These are phyloP conservation scores for Neoaliturus tenellus DNA, from an alignment of 2,888 invertebrate species.

Conservation along the genomic window DNA sequence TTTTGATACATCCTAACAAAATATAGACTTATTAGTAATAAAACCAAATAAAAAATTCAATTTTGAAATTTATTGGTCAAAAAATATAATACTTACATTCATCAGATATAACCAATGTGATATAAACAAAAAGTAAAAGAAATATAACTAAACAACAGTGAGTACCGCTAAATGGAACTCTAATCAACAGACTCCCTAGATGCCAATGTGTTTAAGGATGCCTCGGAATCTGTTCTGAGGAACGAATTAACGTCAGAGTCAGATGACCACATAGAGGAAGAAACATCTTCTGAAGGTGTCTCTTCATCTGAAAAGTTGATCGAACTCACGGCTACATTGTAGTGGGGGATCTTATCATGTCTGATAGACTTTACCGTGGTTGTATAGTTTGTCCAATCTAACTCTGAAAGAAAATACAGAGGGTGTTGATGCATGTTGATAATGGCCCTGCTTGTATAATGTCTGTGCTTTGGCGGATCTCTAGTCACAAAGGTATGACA, in stretches of 20 bases:
- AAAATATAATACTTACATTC: too few relatives aligned
- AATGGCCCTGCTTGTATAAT: conserved; percentile 9
- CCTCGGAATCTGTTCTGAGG: background rate
- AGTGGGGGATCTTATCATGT: background rate
- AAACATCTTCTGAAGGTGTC: background rate
- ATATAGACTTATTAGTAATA: too few relatives aligned
- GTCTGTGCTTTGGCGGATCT: conserved; percentile 14
- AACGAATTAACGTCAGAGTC: conserved; percentile 8
- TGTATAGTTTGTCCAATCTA: conserved; percentile 53
- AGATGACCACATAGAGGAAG: background rate
- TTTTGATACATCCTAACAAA: too few relatives aligned
- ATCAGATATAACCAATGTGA: too few relatives aligned
- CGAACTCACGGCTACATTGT: background rate
- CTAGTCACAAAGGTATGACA: conserved; percentile 53
- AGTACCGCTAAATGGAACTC: background rate
- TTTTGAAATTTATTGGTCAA: too few relatives aligned
- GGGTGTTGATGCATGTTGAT: conserved; percentile 48
- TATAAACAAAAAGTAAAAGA: too few relatives aligned
- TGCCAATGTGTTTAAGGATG: background rate
- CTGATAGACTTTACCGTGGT: background rate
- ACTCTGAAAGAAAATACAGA: conserved; percentile 56
- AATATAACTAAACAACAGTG: too few relatives aligned
- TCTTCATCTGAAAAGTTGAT: background rate
- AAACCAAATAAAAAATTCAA: too few relatives aligned
- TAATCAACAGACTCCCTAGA: conserved; percentile 41